Evolutionary conservation across 2,113 vertebrate species (phyloP).

Genomic region (Polyodon spathula): DNA sequence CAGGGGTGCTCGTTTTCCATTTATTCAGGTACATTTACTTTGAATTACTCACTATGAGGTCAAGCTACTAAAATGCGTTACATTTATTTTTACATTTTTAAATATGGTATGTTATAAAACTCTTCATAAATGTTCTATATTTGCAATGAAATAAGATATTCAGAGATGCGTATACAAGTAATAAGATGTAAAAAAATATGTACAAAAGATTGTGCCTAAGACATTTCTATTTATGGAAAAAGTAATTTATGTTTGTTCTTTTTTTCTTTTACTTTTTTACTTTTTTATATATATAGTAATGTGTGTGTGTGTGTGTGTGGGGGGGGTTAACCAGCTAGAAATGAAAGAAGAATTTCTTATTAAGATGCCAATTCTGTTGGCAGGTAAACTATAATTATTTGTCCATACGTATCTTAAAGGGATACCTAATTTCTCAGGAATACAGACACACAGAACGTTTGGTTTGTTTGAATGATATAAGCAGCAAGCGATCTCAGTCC

Average conservation of each 20-base stretch:
- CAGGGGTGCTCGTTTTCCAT: neutral
- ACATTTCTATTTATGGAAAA: neutral
- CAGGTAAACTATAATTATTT: no score
- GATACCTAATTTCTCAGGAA: no score
- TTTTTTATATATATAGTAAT: neutral
- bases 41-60: neutral
- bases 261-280: no score
- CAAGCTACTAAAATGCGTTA: neutral
- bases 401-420: no score
- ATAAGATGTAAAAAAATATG: neutral
- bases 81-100: neutral
- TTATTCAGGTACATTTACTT: neutral
- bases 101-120: neutral
- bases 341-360: no score
- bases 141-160: neutral
- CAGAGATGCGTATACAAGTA: neutral
- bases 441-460: no score
- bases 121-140: no score
- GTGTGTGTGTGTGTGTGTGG: no score
- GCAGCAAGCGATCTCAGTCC: no score
- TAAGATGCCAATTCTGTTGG: no score
- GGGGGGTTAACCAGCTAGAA: no score
- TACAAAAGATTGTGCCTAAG: neutral
- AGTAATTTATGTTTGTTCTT: neutral
- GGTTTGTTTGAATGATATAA: no score